Percentiles rank a stretch among this genome's conserved stretches.
Evolutionary conservation across 2,888 invertebrate species (phyloP).

Genomic region (Hydroisotoma schaefferi): DNA sequence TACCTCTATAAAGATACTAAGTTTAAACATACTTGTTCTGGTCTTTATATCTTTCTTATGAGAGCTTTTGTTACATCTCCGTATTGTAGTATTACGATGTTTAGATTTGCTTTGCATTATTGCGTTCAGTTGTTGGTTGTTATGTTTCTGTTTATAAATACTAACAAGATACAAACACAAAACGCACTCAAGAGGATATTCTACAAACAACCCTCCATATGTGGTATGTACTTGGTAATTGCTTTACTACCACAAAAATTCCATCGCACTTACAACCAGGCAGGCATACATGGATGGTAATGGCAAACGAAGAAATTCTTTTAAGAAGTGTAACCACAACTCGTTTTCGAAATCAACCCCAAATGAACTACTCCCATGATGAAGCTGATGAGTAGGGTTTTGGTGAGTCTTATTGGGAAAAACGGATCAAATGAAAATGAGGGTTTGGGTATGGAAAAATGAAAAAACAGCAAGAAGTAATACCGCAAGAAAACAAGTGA

Average conservation of each 20-base stretch:
- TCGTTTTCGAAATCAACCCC: neutral
- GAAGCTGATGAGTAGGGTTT: neutral
- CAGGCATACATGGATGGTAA: no score
- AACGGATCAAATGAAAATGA: constrained; percentile 8
- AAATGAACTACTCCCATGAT: neutral
- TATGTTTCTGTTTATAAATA: neutral
- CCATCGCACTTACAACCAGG: neutral
- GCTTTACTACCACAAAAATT: constrained; percentile 20
- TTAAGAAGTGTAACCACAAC: neutral
- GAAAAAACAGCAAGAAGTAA: no score
- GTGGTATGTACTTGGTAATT: constrained; percentile 12
- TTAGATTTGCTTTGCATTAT: no score
- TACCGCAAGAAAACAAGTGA: no score
- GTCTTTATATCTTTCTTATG: no score
- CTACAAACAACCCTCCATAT: constrained; percentile 3
- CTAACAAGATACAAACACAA: neutral
- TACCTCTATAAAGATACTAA: no score
- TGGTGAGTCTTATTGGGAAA: neutral
- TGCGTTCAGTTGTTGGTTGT: no score
- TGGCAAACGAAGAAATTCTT: neutral
- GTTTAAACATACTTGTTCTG: no score
- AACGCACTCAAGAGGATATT: neutral
- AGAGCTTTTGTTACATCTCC: no score
- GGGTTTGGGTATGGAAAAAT: no score
- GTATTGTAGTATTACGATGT: no score